Base-by-base conservation (phyloP, 2,797 vertebrate species). In the Muraenolepis orangiensis region DNA sequence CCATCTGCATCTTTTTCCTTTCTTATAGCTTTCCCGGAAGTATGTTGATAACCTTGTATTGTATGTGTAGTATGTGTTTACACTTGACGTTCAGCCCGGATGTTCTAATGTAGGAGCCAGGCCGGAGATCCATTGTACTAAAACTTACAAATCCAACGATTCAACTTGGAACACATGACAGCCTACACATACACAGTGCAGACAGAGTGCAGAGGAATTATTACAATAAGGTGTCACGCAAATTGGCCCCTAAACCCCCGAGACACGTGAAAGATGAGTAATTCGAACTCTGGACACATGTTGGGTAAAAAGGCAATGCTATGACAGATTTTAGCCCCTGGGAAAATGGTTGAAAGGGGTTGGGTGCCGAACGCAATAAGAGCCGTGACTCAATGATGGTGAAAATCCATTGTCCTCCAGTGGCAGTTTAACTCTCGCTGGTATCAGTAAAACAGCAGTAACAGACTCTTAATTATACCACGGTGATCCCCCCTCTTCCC, bases 381-480 rank as follows among this genome's bases (percentile, higher is more conserved):
- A 87, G 80, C 74, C 68, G 29, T 86, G 78, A 84, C 82, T 87
- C 84, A 79, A 76, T 83, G 76, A 79, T 70, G 71, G 85, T 86
- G 67, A 82, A 16, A 82, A 71, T 74, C 78, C 78, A 88, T 91
- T 91, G 88, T 91, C 86, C 75, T 51, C 80, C 23, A 2, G 76
- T 84, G 86, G 86, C 84, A 85, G 81, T 89, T 89, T 89, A 86
- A 88, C 87, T 85, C 81, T 73, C 84, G 80, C 75, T 78, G 88
- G 85, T 87, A 87, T 91, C 86, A 90, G 87, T 86, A 85, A 87
- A 87, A 89, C 83, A 85, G 87, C 85, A 83, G 84, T 80, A 79
- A 88, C 81, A 87, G 82, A 90, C 87, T 91, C 85, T 88, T 90
- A 88, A 87, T 91, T 92, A 87, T 84, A 87, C 80, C 84, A 84